Base-by-base conservation (phyloP, 2,797 vertebrate species). In the Catharus ustulatus region DNA sequence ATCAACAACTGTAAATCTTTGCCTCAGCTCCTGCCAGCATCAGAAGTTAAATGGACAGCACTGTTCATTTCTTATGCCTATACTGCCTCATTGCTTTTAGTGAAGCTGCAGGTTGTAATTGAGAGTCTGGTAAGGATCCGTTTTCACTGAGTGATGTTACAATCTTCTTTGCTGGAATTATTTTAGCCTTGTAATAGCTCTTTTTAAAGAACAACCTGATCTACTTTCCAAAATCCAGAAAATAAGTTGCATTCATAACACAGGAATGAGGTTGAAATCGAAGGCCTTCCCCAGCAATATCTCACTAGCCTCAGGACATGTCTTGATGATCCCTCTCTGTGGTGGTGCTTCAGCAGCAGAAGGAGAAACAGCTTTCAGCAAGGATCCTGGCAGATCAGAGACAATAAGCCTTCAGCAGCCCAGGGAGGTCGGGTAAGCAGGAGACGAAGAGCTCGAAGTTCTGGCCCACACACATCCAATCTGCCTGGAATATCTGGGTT, bases 1-100 rank as follows among this genome's bases (percentile, higher is more conserved):
- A 93, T 72, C 88, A 91, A 83, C 89, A 74, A 55, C 49, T 74
- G 45, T 90, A 82, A 91, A 95, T 86, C 85, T 93, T 77, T 93
- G 81, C n/a, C 46, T 90, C 71, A 19, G 42, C 49, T 88, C 21
- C 83, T 94, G 91, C 54, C 85, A 90, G 43, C 61, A 68, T 82
- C 51, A 57, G 73, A 87, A 96, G 91, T 77, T 91, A 90, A 93
- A 93, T 57, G 89, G 62, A 36, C 55, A 74, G 52, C 36, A 21
- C 59, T 38, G 63, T 48, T 95, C 63, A 84, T 96, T 92, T 67
- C 83, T 91, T 94, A 79, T 38, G 46, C 79, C 80, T 61, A 15
- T 38, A 11, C 36, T 38, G 32, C 38, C 82, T 42, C 15, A 2
- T 30, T 73, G 75, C 58, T 92, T 71, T 71, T 55, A 78, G 63